Evolutionary conservation across 1,140 invertebrate genomes (phyloP).

Genomic region (Caenorhabditis latens): DNA sequence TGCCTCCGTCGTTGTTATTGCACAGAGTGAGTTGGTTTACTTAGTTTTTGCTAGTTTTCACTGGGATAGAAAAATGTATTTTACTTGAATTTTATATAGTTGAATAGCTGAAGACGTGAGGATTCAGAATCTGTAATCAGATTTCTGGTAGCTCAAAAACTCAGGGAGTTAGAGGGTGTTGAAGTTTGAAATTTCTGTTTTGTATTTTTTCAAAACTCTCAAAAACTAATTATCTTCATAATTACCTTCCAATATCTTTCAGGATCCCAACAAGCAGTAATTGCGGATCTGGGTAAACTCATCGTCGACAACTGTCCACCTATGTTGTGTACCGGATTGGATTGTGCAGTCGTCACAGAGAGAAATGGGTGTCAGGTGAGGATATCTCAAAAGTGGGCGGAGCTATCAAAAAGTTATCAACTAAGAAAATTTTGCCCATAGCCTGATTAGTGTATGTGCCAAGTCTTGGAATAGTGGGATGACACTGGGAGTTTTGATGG

Average conservation of each 20-base stretch:
- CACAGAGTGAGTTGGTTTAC: constrained; percentile 49
- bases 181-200: too few relatives aligned
- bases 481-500: background rate
- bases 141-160: too few relatives aligned
- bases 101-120: too few relatives aligned
- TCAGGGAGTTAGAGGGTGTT: too few relatives aligned
- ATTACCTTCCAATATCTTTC: background rate
- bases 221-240: background rate
- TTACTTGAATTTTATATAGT: too few relatives aligned
- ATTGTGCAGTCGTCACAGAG: constrained; percentile 77
- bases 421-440: too few relatives aligned
- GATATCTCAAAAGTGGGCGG: background rate
- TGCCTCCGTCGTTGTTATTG: constrained; percentile 45
- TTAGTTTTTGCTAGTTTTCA: background rate
- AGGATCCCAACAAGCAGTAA: constrained; percentile 75
- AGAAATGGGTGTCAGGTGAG: constrained; percentile 76
- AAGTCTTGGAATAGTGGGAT: background rate
- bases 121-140: too few relatives aligned
- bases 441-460: background rate
- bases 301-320: constrained; percentile 78
- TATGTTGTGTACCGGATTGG: constrained; percentile 77
- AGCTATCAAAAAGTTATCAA: too few relatives aligned
- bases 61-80: too few relatives aligned
- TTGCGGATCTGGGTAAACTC: constrained; percentile 76
- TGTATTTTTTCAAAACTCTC: too few relatives aligned